Evolutionary conservation across 1,140 invertebrate genomes (phyloP).

Genomic region (Zaprionus camerounensis): DNA sequence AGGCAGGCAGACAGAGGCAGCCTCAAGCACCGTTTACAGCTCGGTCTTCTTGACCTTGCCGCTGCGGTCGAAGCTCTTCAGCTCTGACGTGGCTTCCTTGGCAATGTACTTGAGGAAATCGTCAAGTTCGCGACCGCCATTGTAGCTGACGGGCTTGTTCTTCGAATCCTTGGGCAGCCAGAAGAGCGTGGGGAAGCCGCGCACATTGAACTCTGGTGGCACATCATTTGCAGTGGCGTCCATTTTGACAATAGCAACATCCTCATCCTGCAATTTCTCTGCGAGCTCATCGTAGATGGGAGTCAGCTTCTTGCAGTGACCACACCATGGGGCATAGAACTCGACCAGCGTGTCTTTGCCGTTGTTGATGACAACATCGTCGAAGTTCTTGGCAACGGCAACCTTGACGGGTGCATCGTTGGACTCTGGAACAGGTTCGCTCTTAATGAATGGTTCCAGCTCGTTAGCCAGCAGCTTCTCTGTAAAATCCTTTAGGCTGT

Average conservation of each 20-base stretch:
- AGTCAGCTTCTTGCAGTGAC: slow-evolving; percentile 98
- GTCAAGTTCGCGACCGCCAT: slow-evolving; percentile 96
- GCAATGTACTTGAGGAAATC: slow-evolving; percentile 99
- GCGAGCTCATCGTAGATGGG: slow-evolving; percentile 98
- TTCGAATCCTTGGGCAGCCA: slow-evolving; percentile 96
- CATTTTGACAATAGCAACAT: slow-evolving; percentile 97
- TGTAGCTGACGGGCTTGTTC: slow-evolving; percentile 94
- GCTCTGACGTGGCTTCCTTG: slow-evolving; percentile 94
- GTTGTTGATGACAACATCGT: slow-evolving; percentile 96
- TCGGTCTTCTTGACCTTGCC: slow-evolving; percentile 92
- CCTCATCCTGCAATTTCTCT: slow-evolving; percentile 94
- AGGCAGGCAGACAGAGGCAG: not conserved
- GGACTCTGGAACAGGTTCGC: slow-evolving; percentile 95
- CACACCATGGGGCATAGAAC: slow-evolving; percentile 99
- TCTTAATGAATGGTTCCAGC: slow-evolving; percentile 97
- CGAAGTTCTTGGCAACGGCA: slow-evolving; percentile 98
- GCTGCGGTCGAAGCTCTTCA: slow-evolving; percentile 94
- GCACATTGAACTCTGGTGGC: slow-evolving; percentile 95
- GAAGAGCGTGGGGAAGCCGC: slow-evolving; percentile 98
- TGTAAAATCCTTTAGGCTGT: slow-evolving; percentile 94
- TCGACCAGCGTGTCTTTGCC: slow-evolving; percentile 97
- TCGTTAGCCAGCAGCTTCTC: slow-evolving; percentile 93
- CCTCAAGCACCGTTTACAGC: slow-evolving; percentile 59
- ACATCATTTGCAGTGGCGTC: slow-evolving; percentile 99
- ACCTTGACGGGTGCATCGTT: slow-evolving; percentile 95